These are phyloP conservation scores for Ceramica pisi DNA, from an alignment of 2,888 invertebrate genomes.

Conservation along the genomic window DNA sequence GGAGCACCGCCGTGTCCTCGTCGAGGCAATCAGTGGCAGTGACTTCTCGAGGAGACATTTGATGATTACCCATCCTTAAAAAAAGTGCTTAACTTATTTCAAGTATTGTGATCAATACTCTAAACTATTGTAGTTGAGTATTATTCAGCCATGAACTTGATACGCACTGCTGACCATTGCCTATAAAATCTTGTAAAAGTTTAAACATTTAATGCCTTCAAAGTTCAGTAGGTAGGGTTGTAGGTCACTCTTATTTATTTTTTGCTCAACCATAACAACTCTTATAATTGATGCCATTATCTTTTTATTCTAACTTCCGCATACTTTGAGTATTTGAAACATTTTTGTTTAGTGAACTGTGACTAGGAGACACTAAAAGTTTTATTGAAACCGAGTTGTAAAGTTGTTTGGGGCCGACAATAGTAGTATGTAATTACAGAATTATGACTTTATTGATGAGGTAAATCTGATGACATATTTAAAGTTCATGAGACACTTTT, in stretches of 20 bases:
- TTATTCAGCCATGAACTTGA: background rate
- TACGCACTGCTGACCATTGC: no score
- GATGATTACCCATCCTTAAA: no score
- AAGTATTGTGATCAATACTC: background rate
- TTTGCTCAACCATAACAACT: conserved; percentile 17
- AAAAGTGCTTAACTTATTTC: no score
- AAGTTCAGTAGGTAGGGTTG: background rate
- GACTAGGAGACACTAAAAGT: background rate
- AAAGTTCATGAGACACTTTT: no score
- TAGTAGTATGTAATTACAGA: background rate
- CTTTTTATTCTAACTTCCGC: conserved; percentile 27
- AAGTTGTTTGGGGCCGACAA: background rate
- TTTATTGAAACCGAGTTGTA: background rate
- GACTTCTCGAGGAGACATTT: no score
- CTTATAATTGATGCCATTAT: conserved; percentile 22
- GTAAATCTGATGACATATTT: no score
- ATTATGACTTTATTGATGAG: background rate
- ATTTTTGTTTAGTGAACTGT: conserved; percentile 24
- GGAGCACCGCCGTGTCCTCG: no score
- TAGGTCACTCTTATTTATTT: conserved; percentile 32
- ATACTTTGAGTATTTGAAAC: conserved; percentile 12
- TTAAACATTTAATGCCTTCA: background rate
- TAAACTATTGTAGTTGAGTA: background rate
- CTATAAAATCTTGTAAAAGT: background rate
- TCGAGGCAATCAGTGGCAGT: no score